Evolutionary conservation across 2,113 vertebrate genomes (phyloP).

Genomic region (Solenodon paradoxus): DNA sequence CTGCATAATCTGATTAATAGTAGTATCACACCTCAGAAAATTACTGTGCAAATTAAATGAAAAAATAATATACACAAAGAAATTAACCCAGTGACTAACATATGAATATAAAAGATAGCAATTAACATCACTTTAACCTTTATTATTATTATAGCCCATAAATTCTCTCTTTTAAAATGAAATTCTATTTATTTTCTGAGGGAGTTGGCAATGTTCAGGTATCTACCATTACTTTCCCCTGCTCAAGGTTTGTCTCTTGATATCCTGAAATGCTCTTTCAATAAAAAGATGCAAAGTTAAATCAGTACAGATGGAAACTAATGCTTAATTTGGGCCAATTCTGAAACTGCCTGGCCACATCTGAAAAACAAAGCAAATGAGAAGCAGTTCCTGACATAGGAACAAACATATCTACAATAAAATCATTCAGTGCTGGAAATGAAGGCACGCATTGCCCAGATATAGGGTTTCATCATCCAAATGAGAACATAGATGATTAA

Average conservation of each 20-base stretch:
- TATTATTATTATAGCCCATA: neutral
- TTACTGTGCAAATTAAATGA: neutral
- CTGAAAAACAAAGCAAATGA: neutral
- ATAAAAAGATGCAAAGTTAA: neutral
- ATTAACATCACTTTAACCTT: neutral
- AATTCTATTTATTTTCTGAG: neutral
- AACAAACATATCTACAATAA: neutral
- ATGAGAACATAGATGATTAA: neutral
- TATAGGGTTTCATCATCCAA: neutral
- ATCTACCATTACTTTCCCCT: neutral
- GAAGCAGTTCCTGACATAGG: neutral
- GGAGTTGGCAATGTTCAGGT: neutral
- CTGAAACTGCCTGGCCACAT: neutral
- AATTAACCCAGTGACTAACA: neutral
- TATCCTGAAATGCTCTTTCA: neutral
- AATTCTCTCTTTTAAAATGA: neutral
- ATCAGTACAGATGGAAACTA: neutral
- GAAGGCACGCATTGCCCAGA: neutral
- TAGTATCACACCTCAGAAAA: neutral
- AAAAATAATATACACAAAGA: neutral
- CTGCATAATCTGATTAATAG: neutral
- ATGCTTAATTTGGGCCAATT: neutral
- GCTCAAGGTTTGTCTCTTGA: neutral
- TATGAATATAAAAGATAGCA: neutral
- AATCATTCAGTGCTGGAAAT: neutral